A percentile compares a stretch with the other conserved stretches of the same genome.
phyloP scores from a whole-genome alignment of 1,140 invertebrate genomes.

The Phymorhynchus buccinoides region DNA sequence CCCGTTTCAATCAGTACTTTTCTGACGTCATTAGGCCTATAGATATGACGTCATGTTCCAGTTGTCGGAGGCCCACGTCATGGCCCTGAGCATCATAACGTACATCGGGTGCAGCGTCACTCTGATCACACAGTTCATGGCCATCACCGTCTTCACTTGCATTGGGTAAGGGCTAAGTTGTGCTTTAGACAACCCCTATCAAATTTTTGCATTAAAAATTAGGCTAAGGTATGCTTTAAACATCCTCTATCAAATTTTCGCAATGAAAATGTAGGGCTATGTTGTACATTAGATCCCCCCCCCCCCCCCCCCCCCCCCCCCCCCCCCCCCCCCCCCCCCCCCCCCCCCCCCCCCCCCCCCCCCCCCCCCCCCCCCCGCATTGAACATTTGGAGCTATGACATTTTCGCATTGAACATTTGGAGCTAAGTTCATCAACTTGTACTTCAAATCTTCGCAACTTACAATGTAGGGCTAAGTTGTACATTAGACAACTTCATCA shows the following conservation, averaged over 20 bases:
- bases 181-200: not conserved
- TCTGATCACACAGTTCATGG: slow-evolving; percentile 56
- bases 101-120: slow-evolving; percentile 65
- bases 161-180: slow-evolving; percentile 64
- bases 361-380: not conserved
- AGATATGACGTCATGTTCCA: slow-evolving; percentile 41
- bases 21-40: not conserved
- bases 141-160: slow-evolving; percentile 63
- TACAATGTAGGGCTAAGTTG: no score
- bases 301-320: no score
- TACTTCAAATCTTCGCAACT: no score
- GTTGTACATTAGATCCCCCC: no score
- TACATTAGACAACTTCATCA: no score
- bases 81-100: slow-evolving; percentile 61
- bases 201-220: no score
- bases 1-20: not conserved
- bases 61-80: slow-evolving; percentile 42
- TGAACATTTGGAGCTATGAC: no score
- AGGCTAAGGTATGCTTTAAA: no score
- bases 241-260: no score
- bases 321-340: not conserved
- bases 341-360: not conserved
- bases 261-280: no score
- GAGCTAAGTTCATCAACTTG: no score
- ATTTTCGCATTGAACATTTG: no score